Evolutionary conservation across 2,113 vertebrate genomes (phyloP).

Genomic region (Tautogolabrus adspersus): DNA sequence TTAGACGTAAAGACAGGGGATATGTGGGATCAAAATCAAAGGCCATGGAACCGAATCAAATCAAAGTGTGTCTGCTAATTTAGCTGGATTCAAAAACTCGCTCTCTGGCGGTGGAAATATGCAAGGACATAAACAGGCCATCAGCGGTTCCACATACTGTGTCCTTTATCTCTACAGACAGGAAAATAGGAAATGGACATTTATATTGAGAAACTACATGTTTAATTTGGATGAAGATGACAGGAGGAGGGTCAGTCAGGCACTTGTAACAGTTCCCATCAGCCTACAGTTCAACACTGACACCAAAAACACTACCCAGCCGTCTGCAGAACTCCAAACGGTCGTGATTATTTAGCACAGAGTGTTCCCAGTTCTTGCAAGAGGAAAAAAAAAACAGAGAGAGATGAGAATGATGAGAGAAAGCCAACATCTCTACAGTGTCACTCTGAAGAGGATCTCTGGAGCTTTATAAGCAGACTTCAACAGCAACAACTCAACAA

Average conservation of each 20-base stretch:
- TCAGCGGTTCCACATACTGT: background rate
- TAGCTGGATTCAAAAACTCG: slow-evolving; percentile 44
- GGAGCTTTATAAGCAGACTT: slow-evolving; percentile 70
- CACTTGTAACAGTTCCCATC: slow-evolving; percentile 56
- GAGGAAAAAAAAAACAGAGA: slow-evolving; percentile 5
- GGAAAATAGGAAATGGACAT: slow-evolving; percentile 2
- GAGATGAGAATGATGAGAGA: slow-evolving; percentile 28
- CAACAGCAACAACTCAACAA: slow-evolving; percentile 55
- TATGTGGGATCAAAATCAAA: slow-evolving; percentile 50
- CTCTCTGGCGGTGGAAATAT: slow-evolving; percentile 19
- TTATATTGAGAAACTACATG: slow-evolving; percentile 46
- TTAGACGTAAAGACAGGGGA: slow-evolving; percentile 46
- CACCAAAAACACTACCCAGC: slow-evolving; percentile 3
- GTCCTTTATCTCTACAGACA: background rate
- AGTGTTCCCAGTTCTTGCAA: slow-evolving; percentile 26
- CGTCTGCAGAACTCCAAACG: slow-evolving; percentile 17
- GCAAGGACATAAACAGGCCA: slow-evolving; percentile 1
- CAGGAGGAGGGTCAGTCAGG: slow-evolving; percentile 38
- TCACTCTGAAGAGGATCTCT: slow-evolving; percentile 54
- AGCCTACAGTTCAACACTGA: background rate
- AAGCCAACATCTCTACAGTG: slow-evolving; percentile 43
- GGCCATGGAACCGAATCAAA: slow-evolving; percentile 44
- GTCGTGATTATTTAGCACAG: background rate
- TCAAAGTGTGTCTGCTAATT: slow-evolving; percentile 51
- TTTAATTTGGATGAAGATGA: slow-evolving; percentile 40